Conservation (phyloP, 2,888 invertebrate species). For the Cenopis cana region DNA sequence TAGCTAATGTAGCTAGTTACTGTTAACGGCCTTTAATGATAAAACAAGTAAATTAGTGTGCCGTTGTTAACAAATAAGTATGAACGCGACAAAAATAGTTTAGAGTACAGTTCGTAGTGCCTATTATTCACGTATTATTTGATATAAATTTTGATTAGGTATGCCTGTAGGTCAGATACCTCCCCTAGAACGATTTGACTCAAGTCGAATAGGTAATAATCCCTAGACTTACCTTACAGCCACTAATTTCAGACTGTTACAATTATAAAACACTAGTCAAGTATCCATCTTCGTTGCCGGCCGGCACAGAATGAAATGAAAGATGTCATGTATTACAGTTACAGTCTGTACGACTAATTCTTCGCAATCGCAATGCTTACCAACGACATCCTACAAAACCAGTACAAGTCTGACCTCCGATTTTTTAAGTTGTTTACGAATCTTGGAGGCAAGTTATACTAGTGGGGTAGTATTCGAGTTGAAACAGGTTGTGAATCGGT, state of each 20-base stretch:
- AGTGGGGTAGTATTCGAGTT: background rate
- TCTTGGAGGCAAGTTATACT: background rate
- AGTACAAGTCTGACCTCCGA: background rate
- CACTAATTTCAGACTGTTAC: background rate
- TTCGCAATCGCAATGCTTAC: background rate
- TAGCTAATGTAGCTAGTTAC: slow-evolving; percentile 6
- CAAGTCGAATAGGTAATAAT: background rate
- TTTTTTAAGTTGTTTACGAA: background rate
- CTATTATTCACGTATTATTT: background rate
- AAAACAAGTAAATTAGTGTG: slow-evolving; percentile 27
- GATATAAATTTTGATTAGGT: no score
- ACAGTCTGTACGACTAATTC: background rate
- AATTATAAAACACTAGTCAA: slow-evolving; percentile 1
- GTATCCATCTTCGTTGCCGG: background rate
- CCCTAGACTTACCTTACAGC: slow-evolving; percentile 4
- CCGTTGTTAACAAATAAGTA: background rate
- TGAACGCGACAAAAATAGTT: background rate
- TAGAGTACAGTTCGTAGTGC: background rate
- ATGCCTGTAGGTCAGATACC: no score
- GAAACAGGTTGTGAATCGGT: background rate
- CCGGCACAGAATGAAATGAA: background rate
- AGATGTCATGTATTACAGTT: slow-evolving; percentile 5
- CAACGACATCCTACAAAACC: background rate
- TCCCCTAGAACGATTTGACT: background rate
- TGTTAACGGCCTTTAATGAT: slow-evolving; percentile 37